These are phyloP conservation scores for Empidonax alnorum DNA, from an alignment of 2,113 vertebrate species.

Conservation along the genomic window DNA sequence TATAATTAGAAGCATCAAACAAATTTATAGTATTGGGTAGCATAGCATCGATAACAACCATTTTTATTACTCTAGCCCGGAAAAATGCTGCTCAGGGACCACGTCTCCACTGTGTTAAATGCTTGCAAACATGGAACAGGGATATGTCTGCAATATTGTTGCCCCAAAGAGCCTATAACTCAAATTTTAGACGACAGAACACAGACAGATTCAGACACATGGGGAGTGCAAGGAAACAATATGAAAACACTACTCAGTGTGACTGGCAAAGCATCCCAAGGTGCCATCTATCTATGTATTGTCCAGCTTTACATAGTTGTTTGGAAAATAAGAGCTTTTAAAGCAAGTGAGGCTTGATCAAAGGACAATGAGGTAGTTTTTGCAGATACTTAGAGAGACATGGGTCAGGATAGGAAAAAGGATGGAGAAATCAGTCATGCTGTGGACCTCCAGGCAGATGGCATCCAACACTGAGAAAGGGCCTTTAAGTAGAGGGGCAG, in stretches of 20 bases:
- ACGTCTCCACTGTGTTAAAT: background rate
- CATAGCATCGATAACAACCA: background rate
- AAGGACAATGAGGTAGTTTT: background rate
- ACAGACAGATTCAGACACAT: background rate
- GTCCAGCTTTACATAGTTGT: background rate
- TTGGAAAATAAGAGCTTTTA: background rate
- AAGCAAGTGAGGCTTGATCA: background rate
- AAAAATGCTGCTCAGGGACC: background rate
- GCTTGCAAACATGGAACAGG: background rate
- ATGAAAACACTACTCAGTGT: background rate
- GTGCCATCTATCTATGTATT: background rate
- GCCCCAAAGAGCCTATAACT: background rate
- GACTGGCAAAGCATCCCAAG: background rate
- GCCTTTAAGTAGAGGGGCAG: background rate
- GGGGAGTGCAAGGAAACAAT: background rate
- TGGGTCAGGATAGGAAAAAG: background rate
- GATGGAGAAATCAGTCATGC: background rate
- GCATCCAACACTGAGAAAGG: background rate
- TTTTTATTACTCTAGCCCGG: background rate
- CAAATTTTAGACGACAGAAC: background rate
- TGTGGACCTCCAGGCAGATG: background rate
- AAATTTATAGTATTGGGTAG: background rate
- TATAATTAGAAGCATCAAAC: conserved; percentile 26
- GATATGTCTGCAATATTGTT: background rate
- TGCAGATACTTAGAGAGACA: background rate